A percentile compares a stretch with the other conserved stretches of the same genome.
Conservation (phyloP, 37 sponge, comb jelly and placozoan species). For the Ephydatia muelleri region DNA sequence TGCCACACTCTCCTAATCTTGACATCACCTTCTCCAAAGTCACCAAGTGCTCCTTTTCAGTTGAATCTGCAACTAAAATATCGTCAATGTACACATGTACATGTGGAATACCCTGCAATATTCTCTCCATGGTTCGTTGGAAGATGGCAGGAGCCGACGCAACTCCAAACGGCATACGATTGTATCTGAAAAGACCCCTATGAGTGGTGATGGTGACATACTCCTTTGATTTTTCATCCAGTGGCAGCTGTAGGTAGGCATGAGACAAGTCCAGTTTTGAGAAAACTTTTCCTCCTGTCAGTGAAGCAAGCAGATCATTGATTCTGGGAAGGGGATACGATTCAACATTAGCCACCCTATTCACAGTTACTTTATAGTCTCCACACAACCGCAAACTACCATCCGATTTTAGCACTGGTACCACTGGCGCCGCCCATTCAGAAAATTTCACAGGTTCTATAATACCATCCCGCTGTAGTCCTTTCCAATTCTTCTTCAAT, state of each 20-base stretch:
- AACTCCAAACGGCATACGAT: conserved; percentile 35
- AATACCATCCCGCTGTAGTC: not conserved
- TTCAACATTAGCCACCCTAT: conserved; percentile 9
- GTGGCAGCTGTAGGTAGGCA: conserved; percentile 30
- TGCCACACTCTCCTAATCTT: not conserved
- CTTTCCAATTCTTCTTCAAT: conserved; percentile 7
- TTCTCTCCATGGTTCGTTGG: conserved; percentile 15
- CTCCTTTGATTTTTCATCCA: conserved; percentile 14
- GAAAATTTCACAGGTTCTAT: conserved; percentile 7
- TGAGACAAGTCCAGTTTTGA: conserved; percentile 30
- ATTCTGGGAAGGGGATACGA: conserved; percentile 11
- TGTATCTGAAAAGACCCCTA: conserved; percentile 36
- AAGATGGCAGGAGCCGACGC: conserved; percentile 41
- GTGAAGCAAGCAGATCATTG: conserved; percentile 16
- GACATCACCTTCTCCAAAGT: conserved; percentile 6
- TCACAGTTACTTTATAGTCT: conserved; percentile 53
- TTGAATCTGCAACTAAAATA: conserved; percentile 29
- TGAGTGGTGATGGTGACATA: conserved; percentile 41
- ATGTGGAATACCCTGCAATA: conserved; percentile 23
- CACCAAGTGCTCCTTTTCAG: conserved; percentile 32
- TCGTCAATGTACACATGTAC: conserved; percentile 39
- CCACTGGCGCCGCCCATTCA: conserved; percentile 41
- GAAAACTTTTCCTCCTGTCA: conserved; percentile 18
- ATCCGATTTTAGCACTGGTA: conserved; percentile 12
- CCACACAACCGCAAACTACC: conserved; percentile 42